phyloP scores from a whole-genome alignment of 2,113 vertebrate genomes.

The Opisthocomus hoazin region DNA sequence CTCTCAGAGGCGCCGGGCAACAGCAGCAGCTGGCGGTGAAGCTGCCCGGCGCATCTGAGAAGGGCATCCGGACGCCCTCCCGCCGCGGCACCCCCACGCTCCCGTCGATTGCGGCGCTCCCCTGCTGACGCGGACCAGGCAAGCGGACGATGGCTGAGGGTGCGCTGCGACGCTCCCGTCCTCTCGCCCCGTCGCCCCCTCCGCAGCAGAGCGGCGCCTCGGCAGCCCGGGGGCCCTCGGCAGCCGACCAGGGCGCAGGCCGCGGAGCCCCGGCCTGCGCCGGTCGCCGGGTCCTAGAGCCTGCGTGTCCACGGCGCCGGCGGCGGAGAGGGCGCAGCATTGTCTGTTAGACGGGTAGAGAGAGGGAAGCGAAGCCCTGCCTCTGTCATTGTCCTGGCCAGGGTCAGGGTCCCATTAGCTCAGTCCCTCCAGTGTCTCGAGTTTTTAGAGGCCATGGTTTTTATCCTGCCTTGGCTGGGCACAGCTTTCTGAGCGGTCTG shows the following conservation, averaged over 20 bases:
- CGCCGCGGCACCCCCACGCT: background rate
- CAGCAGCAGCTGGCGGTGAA: constrained; percentile 3
- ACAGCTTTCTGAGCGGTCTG: background rate
- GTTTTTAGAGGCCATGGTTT: background rate
- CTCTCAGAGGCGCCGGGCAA: background rate
- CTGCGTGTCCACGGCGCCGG: background rate
- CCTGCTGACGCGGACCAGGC: background rate
- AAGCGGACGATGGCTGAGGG: background rate
- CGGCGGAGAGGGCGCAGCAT: too few species aligned
- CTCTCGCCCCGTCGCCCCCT: background rate
- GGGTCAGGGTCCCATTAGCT: background rate
- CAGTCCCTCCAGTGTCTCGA: background rate
- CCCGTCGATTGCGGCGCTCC: background rate
- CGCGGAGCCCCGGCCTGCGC: background rate
- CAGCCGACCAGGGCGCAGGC: background rate
- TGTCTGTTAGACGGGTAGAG: background rate
- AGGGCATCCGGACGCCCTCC: background rate
- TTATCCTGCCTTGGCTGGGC: background rate
- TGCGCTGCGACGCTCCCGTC: background rate
- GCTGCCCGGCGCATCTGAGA: background rate
- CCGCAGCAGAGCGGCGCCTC: background rate
- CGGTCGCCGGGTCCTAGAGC: background rate
- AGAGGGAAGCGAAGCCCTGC: too few species aligned
- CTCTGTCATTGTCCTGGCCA: background rate
- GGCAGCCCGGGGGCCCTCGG: background rate